phyloP scores from a whole-genome alignment of 53 echinoderm and acorn worm genomes.

The Patiria pectinifera region DNA sequence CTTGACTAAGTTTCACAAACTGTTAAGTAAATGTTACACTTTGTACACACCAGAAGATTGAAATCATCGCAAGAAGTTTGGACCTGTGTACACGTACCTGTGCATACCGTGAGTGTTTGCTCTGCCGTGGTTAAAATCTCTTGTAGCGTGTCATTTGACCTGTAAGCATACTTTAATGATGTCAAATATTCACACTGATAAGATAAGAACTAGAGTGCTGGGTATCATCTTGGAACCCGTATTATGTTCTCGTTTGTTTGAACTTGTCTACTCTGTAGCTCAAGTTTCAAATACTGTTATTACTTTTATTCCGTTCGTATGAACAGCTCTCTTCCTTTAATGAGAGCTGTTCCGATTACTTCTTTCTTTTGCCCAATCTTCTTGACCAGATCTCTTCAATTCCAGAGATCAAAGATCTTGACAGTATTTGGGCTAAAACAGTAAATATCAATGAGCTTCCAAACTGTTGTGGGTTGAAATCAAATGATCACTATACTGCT shows the following conservation, averaged over 20 bases:
- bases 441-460: background rate
- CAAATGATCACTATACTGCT: background rate
- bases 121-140: slow-evolving; percentile 7
- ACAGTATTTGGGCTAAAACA: background rate
- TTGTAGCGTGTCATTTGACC: slow-evolving; percentile 8
- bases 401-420: too few relatives aligned
- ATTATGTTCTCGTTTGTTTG: background rate
- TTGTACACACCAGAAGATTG: background rate
- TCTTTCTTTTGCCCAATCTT: background rate
- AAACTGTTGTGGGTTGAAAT: background rate
- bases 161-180: slow-evolving; percentile 13
- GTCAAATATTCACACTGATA: slow-evolving; percentile 18
- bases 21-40: too few relatives aligned
- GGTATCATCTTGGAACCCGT: background rate
- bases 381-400: background rate
- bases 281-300: too few relatives aligned
- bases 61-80: background rate
- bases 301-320: too few relatives aligned
- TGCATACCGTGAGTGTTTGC: background rate
- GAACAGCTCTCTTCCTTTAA: too few relatives aligned
- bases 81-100: background rate
- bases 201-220: slow-evolving; percentile 38
- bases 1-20: too few relatives aligned
- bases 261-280: too few relatives aligned
- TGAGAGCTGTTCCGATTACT: too few relatives aligned